Base-by-base conservation (phyloP, 2,888 invertebrate genomes). In the Artemia sinica region DNA sequence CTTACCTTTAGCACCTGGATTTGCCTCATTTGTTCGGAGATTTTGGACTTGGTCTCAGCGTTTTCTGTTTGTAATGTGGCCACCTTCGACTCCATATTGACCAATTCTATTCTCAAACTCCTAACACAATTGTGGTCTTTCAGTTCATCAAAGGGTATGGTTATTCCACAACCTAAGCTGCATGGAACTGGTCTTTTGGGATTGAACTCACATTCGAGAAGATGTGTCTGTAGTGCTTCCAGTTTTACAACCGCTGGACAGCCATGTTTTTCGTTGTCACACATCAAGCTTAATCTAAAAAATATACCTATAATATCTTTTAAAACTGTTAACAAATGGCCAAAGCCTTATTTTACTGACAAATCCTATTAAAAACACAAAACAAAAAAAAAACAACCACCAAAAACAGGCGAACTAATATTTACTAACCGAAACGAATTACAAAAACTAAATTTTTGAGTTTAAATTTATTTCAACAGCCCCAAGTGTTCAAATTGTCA, bases 121-220 rank as follows among this genome's bases (percentile, higher is more conserved):
- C 88, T 83, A 18, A 94, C 88, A 78, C 95, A 96, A 77, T 95
- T 94, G 78, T 96, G 95, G 74, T 91, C 91, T 76, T 89, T 87
- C 0, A 94, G 78, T 79, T 94, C 93, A 80, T 95, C 94, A 80
- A 94, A 95, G 11, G 95, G 94, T 75, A 95, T 89, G 69, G 93
- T 87, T 67, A 94, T 83, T 41, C 93, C 94, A 76, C 95, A 96
- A 28, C 95, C 95, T 73, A 88, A 86, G 75, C 93, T 93, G 78
- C 95, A 96, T 58, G 89, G 88, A 75, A 93, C 84, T 14, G 93
- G 93, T 75, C 92, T 83, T 79, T 94, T 94, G 0, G 95, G 95
- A 80, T 96, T 96, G 77, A 85, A 88, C 79, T 88, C 88, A 81
- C 96, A 96, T 79, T 94, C 94, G 76, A 87, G 86, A 74, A 93